A percentile compares a stretch with the other conserved stretches of the same genome.
These are phyloP conservation scores for Brachionus asplanchnoidis DNA, from an alignment of 1,140 invertebrate species.

Conservation along the genomic window DNA sequence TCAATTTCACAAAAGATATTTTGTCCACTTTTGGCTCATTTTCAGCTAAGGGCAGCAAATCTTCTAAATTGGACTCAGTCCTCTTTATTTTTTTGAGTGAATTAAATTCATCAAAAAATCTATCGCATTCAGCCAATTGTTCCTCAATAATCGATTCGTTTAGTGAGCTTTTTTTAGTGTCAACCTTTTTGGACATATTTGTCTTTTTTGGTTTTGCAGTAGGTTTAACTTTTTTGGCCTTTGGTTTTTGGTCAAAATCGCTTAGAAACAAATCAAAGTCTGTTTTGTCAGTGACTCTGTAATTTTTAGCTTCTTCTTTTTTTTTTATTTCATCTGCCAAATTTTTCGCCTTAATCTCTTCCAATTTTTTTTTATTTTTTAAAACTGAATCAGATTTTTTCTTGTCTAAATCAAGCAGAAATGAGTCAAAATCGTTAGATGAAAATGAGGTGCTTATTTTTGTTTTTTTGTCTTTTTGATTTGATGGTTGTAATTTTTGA, in stretches of 20 bases:
- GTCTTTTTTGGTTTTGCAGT: neutral
- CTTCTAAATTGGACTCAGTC: neutral
- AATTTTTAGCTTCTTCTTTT: slow-evolving; percentile 22
- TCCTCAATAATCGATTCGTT: neutral
- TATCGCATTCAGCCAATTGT: neutral
- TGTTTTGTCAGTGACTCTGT: neutral
- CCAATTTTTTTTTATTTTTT: neutral
- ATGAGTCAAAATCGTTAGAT: slow-evolving; percentile 17
- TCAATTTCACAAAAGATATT: slow-evolving; percentile 17
- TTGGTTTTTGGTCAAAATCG: neutral
- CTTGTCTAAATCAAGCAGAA: slow-evolving; percentile 15
- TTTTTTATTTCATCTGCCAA: neutral
- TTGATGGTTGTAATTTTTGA: neutral
- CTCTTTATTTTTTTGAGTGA: neutral
- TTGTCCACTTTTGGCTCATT: neutral
- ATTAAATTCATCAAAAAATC: neutral
- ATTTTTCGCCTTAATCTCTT: neutral
- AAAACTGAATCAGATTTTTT: neutral
- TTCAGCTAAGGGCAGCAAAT: neutral
- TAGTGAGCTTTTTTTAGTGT: neutral
- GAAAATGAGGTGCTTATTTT: neutral
- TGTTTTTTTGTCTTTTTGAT: neutral
- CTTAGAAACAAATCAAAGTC: slow-evolving; percentile 8
- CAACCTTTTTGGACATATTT: neutral
- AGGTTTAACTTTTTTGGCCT: neutral